These are phyloP conservation scores for Galaxea fascicularis DNA, from an alignment of 92 coral and sea anemone species.

Conservation along the genomic window DNA sequence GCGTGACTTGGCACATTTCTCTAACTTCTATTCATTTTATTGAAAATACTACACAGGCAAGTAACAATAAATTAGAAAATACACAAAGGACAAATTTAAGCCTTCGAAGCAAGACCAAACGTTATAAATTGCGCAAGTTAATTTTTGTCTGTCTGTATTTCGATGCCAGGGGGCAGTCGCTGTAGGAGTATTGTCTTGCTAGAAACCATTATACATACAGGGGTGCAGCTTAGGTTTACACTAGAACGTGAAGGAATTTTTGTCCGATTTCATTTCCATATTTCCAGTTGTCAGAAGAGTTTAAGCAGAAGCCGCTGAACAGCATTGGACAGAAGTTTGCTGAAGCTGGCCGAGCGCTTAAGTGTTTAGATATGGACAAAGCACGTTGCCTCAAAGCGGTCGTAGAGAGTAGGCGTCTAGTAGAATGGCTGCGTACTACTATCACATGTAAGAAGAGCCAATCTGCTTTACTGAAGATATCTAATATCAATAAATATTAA, in stretches of 20 bases:
- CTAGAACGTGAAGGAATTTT: too few species aligned
- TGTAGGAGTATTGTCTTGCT: too few species aligned
- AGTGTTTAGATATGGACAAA: constrained; percentile 41
- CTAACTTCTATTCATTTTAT: too few species aligned
- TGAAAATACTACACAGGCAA: too few species aligned
- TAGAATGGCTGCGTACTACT: constrained; percentile 74
- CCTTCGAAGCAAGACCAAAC: not conserved
- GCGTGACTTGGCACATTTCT: too few species aligned
- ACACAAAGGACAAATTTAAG: too few species aligned
- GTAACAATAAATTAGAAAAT: too few species aligned
- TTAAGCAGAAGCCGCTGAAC: constrained; percentile 55
- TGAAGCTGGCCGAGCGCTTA: constrained; percentile 57
- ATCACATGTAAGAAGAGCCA: constrained; percentile 59
- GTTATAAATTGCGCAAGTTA: not conserved
- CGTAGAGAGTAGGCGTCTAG: constrained; percentile 62
- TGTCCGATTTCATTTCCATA: not conserved
- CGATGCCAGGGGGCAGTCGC: too few species aligned
- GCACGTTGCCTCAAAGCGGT: constrained; percentile 66
- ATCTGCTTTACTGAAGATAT: not conserved
- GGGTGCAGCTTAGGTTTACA: too few species aligned
- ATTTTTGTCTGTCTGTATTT: not conserved
- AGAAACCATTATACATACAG: not conserved
- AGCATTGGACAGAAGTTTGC: constrained; percentile 56
- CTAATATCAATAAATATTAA: not conserved
- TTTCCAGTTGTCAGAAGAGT: constrained; percentile 62